Base-by-base conservation (phyloP, 2,113 vertebrate genomes). In the Sylvietta virens region DNA sequence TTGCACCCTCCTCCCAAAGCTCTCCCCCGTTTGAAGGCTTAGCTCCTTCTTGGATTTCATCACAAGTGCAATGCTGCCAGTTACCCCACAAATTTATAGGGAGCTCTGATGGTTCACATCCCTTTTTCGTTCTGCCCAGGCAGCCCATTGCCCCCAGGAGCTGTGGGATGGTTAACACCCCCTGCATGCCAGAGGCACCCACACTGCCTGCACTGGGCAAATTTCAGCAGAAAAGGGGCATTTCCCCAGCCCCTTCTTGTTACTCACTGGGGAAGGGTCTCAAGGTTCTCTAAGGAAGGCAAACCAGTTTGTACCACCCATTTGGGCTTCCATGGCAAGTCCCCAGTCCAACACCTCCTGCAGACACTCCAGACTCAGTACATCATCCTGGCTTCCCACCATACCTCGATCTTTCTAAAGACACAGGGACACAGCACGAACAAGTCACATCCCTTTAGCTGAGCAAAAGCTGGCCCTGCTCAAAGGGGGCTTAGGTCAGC, bases 21-120 rank as follows among this genome's bases (percentile, higher is more conserved):
- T 87, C 30, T 78, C 5, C 33, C 12, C 33, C 53, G 5, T 73
- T 64, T 17, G 13, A 91, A 81, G 73, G 35, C 70, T 92, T 85
- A 81, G 77, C 92, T 97, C 81, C 80, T 97, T 70, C 95, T 95
- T 92, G 77, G 66, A 44, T 97, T 97, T 94, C 67, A 66, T 37
- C 79, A 83, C 65, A 42, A 95, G 71, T 39, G 66, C 86, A 87
- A 27, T 3, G 39, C 84, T 94, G 93, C 72, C 95, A 88, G 71
- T 94, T 85, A 86, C 73, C 80, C 86, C 8, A 2, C 45, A 22
- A 10, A 64, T 92, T 93, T 94, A 91, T 71, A 39, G 12, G 57
- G 84, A 60, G 33, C 51, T 81, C 93, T 97, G 88, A 84, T 78
- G 71, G n/a, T 84, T 91, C 60, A 13, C 7, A 6, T 90, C 76